phyloP scores from a whole-genome alignment of 2,797 vertebrate genomes.

The Thripadectes ignobilis region DNA sequence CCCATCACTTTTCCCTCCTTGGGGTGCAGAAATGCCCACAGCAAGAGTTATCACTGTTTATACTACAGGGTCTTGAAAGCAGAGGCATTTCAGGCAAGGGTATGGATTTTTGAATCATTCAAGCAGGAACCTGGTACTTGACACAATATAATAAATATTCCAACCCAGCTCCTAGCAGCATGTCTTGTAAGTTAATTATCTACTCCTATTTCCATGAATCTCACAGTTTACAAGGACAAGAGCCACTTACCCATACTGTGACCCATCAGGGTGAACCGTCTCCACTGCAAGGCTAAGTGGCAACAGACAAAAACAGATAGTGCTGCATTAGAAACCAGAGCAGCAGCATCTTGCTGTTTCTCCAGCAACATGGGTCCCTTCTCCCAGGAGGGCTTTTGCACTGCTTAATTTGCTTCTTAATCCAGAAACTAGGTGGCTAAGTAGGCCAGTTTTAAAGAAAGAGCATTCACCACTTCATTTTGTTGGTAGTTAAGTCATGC shows the following conservation, averaged over 20 bases:
- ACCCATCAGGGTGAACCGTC: conserved; percentile 86
- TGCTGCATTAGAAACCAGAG: conserved; percentile 26
- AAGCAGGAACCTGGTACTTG: neutral
- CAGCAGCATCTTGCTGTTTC: neutral
- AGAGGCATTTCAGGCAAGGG: neutral
- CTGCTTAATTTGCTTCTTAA: conserved; percentile 23
- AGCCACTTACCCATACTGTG: conserved; percentile 93
- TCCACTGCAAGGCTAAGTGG: conserved; percentile 88
- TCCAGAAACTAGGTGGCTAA: neutral
- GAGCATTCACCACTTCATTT: conserved; percentile 6
- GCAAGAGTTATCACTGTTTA: neutral
- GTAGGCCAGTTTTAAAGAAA: neutral
- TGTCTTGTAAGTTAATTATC: conserved; percentile 24
- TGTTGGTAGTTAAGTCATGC: neutral
- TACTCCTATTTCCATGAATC: neutral
- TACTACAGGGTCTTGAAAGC: neutral
- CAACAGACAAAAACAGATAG: conserved; percentile 31
- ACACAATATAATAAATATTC: conserved; percentile 1
- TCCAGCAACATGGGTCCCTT: neutral
- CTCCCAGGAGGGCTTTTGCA: neutral
- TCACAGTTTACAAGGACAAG: conserved; percentile 3
- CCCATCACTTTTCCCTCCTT: neutral
- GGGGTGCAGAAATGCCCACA: neutral
- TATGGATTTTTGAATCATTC: neutral
- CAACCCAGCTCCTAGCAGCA: neutral